These are phyloP conservation scores for Oncorhynchus kisutch DNA, from an alignment of 2,113 vertebrate genomes.

Conservation along the genomic window DNA sequence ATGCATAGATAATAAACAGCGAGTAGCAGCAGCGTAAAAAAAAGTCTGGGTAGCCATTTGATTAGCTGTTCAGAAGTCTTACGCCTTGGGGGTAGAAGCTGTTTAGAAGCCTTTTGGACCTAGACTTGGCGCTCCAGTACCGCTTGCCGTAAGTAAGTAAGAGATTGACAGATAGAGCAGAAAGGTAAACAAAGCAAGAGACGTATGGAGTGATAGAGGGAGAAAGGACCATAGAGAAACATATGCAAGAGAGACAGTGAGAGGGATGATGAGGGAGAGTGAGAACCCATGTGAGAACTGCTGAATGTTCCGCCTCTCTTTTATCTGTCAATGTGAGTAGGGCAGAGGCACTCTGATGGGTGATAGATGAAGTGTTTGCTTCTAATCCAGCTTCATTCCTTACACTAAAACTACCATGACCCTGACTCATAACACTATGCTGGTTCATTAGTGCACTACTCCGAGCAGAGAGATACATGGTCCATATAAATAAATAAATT, in stretches of 20 bases:
- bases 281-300: conserved; percentile 14
- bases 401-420: not conserved
- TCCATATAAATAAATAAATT: not conserved
- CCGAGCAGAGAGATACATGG: not conserved
- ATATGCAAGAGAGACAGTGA: not conserved
- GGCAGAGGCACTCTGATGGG: conserved; percentile 5
- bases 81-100: too few species aligned
- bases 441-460: not conserved
- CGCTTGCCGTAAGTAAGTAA: not conserved
- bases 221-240: not conserved
- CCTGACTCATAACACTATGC: not conserved
- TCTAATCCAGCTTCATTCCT: not conserved
- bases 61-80: too few species aligned
- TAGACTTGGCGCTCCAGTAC: too few species aligned
- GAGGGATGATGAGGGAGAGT: not conserved
- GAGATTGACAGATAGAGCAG: not conserved
- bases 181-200: not conserved
- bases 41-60: too few species aligned
- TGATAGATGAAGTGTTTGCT: not conserved
- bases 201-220: not conserved
- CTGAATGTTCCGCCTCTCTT: conserved; percentile 25
- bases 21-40: too few species aligned
- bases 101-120: too few species aligned
- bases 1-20: too few species aligned
- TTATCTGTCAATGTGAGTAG: conserved; percentile 11